These are phyloP conservation scores for Vidua chalybeata DNA, from an alignment of 2,113 vertebrate genomes.

Conservation along the genomic window DNA sequence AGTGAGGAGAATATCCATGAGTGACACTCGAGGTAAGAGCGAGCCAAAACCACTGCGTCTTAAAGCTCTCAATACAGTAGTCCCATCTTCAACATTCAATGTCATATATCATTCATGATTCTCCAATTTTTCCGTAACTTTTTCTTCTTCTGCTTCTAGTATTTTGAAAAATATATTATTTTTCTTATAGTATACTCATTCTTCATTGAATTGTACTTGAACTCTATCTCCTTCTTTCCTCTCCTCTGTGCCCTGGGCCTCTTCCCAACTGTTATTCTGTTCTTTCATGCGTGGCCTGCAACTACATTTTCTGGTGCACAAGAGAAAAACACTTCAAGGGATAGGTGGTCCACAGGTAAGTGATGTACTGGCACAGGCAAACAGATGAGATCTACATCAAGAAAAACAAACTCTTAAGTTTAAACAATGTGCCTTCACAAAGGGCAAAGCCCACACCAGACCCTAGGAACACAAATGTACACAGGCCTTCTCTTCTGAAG, in stretches of 20 bases:
- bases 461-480: fast-evolving
- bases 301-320: not conserved
- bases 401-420: not conserved
- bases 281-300: fast-evolving
- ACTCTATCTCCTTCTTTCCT: not conserved
- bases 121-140: not conserved
- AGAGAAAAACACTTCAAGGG: not conserved
- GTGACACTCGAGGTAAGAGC: not conserved
- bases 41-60: not conserved
- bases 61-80: not conserved
- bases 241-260: not conserved
- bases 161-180: not conserved
- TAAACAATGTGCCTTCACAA: not conserved
- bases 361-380: not conserved
- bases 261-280: not conserved
- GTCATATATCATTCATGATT: not conserved
- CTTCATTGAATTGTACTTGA: not conserved
- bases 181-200: not conserved
- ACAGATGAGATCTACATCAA: not conserved
- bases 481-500: not conserved
- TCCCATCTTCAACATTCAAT: not conserved
- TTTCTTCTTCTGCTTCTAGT: not conserved
- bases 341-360: not conserved
- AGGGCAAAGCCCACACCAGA: not conserved
- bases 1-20: not conserved